Percentiles rank a stretch among this genome's conserved stretches.
These are phyloP conservation scores for Pogonocichla stellata DNA, from an alignment of 2,113 vertebrate genomes.

Conservation along the genomic window DNA sequence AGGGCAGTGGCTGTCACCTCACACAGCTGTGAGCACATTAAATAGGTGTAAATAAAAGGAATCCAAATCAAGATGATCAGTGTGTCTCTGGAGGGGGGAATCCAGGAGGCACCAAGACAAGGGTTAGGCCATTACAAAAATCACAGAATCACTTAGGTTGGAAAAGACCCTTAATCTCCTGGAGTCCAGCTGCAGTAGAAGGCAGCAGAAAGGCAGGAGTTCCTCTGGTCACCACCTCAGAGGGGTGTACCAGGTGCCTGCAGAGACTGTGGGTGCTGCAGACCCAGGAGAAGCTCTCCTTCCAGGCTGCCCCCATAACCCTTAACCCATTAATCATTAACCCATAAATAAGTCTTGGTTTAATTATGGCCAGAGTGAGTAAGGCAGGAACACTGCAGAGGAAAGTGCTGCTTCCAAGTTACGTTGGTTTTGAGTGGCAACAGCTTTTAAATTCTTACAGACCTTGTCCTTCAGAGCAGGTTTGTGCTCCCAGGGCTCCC, in stretches of 20 bases:
- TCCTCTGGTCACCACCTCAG: background rate
- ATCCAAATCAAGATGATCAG: background rate
- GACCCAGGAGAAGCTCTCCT: background rate
- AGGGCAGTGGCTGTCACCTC: background rate
- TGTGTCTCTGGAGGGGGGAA: background rate
- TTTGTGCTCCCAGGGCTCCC: background rate
- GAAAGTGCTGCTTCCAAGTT: background rate
- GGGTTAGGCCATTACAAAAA: background rate
- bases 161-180: background rate
- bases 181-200: fast-evolving
- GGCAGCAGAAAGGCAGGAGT: background rate
- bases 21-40: background rate
- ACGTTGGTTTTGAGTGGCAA: background rate
- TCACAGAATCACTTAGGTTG: background rate
- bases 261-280: background rate
- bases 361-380: background rate
- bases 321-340: too few relatives aligned
- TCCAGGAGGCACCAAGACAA: background rate
- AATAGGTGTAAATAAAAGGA: background rate
- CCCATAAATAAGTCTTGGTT: too few relatives aligned
- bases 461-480: background rate
- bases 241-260: background rate
- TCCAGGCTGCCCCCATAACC: background rate
- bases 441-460: background rate
- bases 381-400: background rate